These are phyloP conservation scores for Achatina immaculata DNA, from an alignment of 1,140 invertebrate genomes.

Conservation along the genomic window DNA sequence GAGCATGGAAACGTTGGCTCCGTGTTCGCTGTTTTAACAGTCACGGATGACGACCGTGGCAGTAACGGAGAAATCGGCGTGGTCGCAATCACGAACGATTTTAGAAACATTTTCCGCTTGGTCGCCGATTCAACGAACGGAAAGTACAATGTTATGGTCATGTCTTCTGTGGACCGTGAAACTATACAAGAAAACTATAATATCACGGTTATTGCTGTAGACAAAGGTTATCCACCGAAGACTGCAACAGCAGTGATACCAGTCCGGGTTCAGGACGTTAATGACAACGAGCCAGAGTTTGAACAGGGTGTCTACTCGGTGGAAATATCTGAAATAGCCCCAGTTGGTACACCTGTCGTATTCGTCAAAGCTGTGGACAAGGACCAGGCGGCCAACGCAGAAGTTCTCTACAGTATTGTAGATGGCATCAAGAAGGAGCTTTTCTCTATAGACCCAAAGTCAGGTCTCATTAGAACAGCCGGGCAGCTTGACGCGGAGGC, in stretches of 20 bases:
- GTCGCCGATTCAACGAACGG: conserved; percentile 72
- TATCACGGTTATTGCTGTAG: conserved; percentile 86
- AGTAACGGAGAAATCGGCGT: conserved; percentile 85
- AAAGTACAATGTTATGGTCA: conserved; percentile 73
- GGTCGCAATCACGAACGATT: conserved; percentile 84
- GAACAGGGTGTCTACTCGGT: conserved; percentile 89
- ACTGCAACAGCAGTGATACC: conserved; percentile 63
- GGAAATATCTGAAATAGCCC: conserved; percentile 87
- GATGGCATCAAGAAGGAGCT: conserved; percentile 55
- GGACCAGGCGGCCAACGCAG: conserved; percentile 84
- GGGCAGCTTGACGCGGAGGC: conserved; percentile 61
- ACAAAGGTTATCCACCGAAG: conserved; percentile 83
- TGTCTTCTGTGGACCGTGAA: conserved; percentile 80
- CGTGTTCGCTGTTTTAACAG: conserved; percentile 86
- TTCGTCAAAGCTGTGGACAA: conserved; percentile 66
- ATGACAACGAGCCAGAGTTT: conserved; percentile 90
- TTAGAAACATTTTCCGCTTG: conserved; percentile 88
- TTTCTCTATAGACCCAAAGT: conserved; percentile 74
- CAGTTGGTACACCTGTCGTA: conserved; percentile 86
- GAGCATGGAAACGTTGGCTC: conserved; percentile 76
- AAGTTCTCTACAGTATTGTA: conserved; percentile 83
- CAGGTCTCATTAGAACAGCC: conserved; percentile 90
- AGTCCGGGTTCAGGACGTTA: conserved; percentile 80
- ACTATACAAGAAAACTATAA: conserved; percentile 73
- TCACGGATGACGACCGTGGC: conserved; percentile 86